A percentile compares a stretch with the other conserved stretches of the same genome.
phyloP scores from a whole-genome alignment of 1,140 invertebrate species.

The Drosophila erecta region DNA sequence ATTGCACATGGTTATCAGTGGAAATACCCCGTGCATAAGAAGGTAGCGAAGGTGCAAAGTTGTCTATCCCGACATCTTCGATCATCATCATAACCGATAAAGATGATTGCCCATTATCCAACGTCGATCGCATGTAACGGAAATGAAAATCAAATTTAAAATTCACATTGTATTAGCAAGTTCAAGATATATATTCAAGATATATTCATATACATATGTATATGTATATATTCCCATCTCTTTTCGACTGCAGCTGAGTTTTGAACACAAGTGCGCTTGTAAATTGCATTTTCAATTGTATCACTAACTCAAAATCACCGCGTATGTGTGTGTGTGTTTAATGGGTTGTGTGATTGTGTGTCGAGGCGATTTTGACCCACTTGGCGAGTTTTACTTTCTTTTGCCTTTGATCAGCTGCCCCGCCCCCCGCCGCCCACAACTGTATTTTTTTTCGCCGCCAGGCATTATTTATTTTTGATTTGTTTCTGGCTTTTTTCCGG shows the following conservation, averaged over 20 bases:
- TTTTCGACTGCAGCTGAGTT: not conserved
- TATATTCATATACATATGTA: not conserved
- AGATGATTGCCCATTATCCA: not conserved
- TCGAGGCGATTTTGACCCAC: constrained; percentile 72
- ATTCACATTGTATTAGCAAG: not conserved
- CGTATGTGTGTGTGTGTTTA: not conserved
- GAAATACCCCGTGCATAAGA: not conserved
- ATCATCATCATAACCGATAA: not conserved
- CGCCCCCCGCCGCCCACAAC: constrained; percentile 17
- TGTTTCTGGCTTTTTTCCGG: constrained; percentile 18
- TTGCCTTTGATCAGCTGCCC: constrained; percentile 53
- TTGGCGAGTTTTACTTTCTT: constrained; percentile 79
- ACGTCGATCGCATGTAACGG: not conserved
- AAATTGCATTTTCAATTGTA: constrained; percentile 23
- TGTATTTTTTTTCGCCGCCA: constrained; percentile 3
- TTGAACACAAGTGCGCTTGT: constrained; percentile 12
- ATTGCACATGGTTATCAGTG: not conserved
- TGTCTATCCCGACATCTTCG: not conserved
- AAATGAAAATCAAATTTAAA: not conserved
- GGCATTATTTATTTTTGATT: constrained; percentile 27
- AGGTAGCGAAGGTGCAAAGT: not conserved
- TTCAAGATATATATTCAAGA: not conserved
- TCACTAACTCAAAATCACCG: constrained; percentile 4
- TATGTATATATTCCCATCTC: not conserved
- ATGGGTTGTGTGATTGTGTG: constrained; percentile 31